phyloP scores from a whole-genome alignment of 1,140 invertebrate genomes.

The Formica selysi region DNA sequence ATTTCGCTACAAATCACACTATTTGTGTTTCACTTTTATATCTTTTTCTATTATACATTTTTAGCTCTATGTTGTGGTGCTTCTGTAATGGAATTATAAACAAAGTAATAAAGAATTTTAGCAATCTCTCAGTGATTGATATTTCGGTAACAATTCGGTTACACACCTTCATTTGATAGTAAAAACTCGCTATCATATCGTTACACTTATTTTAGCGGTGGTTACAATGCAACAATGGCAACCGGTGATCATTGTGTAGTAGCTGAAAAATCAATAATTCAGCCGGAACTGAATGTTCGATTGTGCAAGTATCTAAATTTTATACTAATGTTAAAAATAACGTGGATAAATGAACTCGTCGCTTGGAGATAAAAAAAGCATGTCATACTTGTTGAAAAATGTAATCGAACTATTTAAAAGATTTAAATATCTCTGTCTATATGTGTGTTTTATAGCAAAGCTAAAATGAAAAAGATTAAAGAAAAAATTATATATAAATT shows the following conservation, averaged over 20 bases:
- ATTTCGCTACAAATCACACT: constrained; percentile 29
- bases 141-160: background rate
- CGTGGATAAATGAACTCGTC: constrained; percentile 8
- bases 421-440: background rate
- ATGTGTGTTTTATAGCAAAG: background rate
- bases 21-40: constrained; percentile 27
- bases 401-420: background rate
- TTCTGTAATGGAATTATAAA: background rate
- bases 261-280: constrained; percentile 70
- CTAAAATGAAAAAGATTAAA: background rate
- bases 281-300: constrained; percentile 32
- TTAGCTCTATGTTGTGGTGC: background rate
- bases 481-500: background rate
- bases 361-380: background rate
- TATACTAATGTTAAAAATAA: background rate
- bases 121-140: background rate
- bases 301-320: background rate
- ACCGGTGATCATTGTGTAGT: constrained; percentile 58
- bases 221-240: constrained; percentile 39
- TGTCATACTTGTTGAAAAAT: no score
- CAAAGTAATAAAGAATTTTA: background rate
- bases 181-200: no score
- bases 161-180: background rate
- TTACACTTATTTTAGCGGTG: constrained; percentile 20
- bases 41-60: background rate